Evolutionary conservation across 2,888 invertebrate species (phyloP), one percentile per base, ranked within the genome.

Genomic region (Drosophila fungiperda): DNA sequence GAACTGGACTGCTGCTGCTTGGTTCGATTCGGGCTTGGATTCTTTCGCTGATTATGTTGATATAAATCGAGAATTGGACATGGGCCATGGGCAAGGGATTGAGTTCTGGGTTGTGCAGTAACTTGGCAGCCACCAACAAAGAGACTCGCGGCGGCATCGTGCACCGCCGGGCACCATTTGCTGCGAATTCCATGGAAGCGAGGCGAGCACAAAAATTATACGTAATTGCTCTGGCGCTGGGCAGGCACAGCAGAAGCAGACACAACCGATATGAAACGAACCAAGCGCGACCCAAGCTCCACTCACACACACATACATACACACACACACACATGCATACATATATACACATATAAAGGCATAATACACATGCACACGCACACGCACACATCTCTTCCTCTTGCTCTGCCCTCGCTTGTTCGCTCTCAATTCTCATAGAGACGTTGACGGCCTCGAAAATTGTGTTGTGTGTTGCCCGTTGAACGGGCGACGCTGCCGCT

Each of bases 151-250:
- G 45, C 23, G 23, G 8, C 45, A 45, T 45, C 45, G 45, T 20
- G 45, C 45, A 45, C 23, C 45, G 45, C 45, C 23, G 58, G 42
- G 23, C 58, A 50, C 48, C 50, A 68, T 67, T 69, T 67, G 57
- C 45, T 49, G 65, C 60, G 42, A 80, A 73, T 80, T 80, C 80
- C 78, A 77, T 77, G 81, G 71, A 80, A 80, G 63, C 73, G 76
- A 68, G 59, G 59, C 64, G 63, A 78, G 65, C 75, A 70, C 69
- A 66, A 70, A 87, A 84, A 85, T 82, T 77, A 77, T 80, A 85
- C 80, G 86, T 87, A 84, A 82, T 87, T 82, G 85, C 82, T 76
- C 73, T 83, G 86, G 61, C 77, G 83, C 83, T 81, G 83, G 81
- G 80, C 83, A 71, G 70, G 80, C 81, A 76, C 82, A 81, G 74